Evolutionary conservation across 2,797 vertebrate genomes (phyloP).

Genomic region (Mallotus villosus): DNA sequence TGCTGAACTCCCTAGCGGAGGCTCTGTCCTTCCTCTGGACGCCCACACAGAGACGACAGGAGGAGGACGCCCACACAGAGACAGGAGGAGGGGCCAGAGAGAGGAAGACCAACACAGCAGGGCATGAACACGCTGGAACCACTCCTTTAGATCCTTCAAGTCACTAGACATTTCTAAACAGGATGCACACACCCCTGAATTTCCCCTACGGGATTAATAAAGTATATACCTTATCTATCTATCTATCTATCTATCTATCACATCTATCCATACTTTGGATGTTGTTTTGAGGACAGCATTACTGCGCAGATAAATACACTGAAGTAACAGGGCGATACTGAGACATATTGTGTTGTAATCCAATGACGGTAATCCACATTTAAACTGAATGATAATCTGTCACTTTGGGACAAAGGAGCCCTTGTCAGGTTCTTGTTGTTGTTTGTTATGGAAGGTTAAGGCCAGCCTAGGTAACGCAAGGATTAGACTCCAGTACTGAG

Average conservation of each 20-base stretch:
- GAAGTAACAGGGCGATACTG: background rate
- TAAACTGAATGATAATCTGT: background rate
- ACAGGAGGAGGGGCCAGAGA: no score
- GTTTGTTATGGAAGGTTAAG: background rate
- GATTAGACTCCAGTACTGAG: constrained; percentile 3
- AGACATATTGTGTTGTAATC: background rate
- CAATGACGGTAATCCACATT: background rate
- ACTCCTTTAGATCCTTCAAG: no score
- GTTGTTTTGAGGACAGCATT: background rate
- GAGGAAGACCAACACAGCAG: background rate
- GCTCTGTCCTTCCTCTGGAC: constrained; percentile 74
- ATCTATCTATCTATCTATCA: no score
- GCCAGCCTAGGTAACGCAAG: background rate
- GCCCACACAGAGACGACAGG: constrained; percentile 12
- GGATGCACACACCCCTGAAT: no score
- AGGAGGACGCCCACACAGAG: no score
- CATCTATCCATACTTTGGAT: background rate
- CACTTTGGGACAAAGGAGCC: background rate
- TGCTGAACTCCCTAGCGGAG: constrained; percentile 83
- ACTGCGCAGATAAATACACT: background rate
- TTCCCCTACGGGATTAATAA: no score
- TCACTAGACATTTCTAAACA: no score
- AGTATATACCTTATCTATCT: no score
- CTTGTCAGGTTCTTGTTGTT: background rate
- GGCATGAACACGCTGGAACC: background rate